Evolutionary conservation across 2,888 invertebrate species (phyloP).

Genomic region (Dusona sp.): DNA sequence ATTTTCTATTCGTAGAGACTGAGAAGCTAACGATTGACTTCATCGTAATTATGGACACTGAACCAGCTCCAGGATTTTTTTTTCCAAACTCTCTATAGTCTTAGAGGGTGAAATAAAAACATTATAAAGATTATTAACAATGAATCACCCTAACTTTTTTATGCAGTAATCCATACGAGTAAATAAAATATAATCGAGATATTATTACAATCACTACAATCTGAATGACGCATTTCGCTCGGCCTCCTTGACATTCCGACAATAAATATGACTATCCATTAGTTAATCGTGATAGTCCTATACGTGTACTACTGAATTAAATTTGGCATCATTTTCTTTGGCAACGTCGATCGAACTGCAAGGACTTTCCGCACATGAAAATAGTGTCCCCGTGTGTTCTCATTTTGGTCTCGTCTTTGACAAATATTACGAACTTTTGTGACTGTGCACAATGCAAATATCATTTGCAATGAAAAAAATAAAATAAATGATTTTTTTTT

Average conservation of each 20-base stretch:
- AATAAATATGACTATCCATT: constrained; percentile 60
- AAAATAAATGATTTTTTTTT: not conserved
- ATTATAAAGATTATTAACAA: constrained; percentile 5
- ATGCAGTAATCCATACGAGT: not conserved
- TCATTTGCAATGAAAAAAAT: not conserved
- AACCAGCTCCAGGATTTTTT: not conserved
- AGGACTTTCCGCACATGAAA: constrained; percentile 43
- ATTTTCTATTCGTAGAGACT: not conserved
- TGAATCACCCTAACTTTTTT: not conserved
- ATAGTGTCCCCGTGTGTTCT: not conserved
- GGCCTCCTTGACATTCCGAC: constrained; percentile 20
- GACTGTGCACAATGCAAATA: not conserved
- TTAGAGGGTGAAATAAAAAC: not conserved
- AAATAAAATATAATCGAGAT: not conserved
- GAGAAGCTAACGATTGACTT: not conserved
- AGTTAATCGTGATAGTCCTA: constrained; percentile 47
- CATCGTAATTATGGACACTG: not conserved
- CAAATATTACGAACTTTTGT: not conserved
- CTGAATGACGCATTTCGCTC: constrained; percentile 19
- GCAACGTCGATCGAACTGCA: constrained; percentile 54
- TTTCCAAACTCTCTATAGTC: not conserved
- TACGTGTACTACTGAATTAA: constrained; percentile 61
- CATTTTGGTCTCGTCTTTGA: constrained; percentile 1
- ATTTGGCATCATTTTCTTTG: constrained; percentile 71
- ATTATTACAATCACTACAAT: not conserved